Evolutionary conservation across 2,888 invertebrate species (phyloP), one percentile per base, ranked within the genome.

Genomic region (Selenia dentaria): DNA sequence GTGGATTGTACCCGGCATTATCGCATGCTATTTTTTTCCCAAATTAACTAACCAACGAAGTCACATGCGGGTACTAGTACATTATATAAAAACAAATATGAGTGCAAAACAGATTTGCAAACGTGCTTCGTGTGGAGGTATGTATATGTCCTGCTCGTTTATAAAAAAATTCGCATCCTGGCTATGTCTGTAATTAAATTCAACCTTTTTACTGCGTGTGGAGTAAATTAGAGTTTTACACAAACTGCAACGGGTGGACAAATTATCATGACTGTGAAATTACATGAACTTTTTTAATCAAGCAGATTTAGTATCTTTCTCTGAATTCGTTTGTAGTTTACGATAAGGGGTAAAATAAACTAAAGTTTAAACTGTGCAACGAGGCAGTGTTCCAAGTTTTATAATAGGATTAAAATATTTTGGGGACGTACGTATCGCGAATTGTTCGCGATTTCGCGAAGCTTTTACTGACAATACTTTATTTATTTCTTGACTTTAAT

Each of bases 381-480:
- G 57, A 54, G 60, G 57, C 51, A 58, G 26, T 37, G 59, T 56
- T 55, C 59, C 62, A 64, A 64, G 59, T 63, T 63, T 65, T 65
- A 59, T 57, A 49, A 48, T 54, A 49, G 49, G 49, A 43, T 47
- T 52, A 55, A 59, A 55, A 59, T 57, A 59, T 60, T 62, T 59
- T 55, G 56, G 57, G 57, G 59, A 37, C 48, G 46, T 47, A 51
- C 55, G 50, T 54, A 57, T 59, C 48, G 56, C 39, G 54, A 53
- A 57, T 62, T 54, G 58, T 59, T 62, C 47, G 48, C 51, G 55
- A 59, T 57, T 54, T 56, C 33, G 34, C 12, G 27, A 40, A 48
- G 42, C 39, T 55, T 53, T 46, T 51, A 47, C 38, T 26, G 39
- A 12, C 16, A 27, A 47, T 41, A 33, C 22, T 47, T 42, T 59